A percentile compares a stretch with the other conserved stretches of the same genome.
These are phyloP conservation scores for Myotis vivesi DNA, from an alignment of 2,797 vertebrate species.

Conservation along the genomic window DNA sequence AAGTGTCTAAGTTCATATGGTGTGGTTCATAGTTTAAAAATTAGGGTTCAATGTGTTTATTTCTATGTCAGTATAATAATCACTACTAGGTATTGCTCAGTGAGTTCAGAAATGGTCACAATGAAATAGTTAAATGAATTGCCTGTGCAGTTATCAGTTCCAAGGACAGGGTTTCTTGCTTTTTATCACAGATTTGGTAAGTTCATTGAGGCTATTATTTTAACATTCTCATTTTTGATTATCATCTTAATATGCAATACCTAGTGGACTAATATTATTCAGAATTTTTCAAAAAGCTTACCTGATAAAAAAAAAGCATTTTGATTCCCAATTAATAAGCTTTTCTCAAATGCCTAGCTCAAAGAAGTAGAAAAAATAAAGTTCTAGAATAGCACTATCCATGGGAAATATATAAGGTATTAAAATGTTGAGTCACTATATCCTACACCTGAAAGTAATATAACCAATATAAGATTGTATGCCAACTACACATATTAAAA, in stretches of 20 bases:
- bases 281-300: neutral
- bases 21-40: neutral
- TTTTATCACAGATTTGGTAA: neutral
- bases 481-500: neutral
- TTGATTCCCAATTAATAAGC: neutral
- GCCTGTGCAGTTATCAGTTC: neutral
- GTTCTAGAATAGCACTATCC: neutral
- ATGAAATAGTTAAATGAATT: neutral
- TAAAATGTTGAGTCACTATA: neutral
- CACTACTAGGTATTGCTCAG: neutral
- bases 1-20: neutral
- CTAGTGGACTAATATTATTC: neutral
- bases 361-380: constrained; percentile 3
- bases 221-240: neutral
- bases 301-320: neutral
- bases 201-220: neutral
- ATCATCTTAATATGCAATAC: neutral
- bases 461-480: neutral
- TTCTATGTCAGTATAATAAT: neutral
- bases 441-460: neutral
- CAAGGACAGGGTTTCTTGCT: neutral
- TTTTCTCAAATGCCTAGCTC: neutral
- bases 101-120: neutral
- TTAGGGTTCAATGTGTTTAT: neutral
- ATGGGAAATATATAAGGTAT: neutral